Evolutionary conservation across 2,797 vertebrate genomes (phyloP).

Genomic region (Pachyuromys duprasi): DNA sequence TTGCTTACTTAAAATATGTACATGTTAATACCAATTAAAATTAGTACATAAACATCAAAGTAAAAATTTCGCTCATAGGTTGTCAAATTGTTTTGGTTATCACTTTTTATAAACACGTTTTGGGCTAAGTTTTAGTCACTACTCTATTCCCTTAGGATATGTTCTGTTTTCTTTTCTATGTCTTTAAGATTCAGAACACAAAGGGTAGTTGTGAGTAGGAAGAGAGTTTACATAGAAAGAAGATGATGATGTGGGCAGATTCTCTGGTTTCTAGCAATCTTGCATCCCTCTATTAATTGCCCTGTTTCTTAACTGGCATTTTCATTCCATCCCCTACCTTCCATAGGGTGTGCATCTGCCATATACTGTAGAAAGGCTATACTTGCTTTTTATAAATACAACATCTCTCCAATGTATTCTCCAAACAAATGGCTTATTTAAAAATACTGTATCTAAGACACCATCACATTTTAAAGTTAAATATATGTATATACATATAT

Average conservation of each 20-base stretch:
- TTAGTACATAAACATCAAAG: background rate
- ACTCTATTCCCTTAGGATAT: background rate
- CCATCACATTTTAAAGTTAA: background rate
- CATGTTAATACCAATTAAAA: background rate
- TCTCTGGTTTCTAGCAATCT: background rate
- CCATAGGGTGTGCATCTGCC: background rate
- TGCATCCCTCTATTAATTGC: background rate
- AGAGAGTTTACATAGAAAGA: too few species aligned
- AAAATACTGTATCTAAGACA: constrained; percentile 3
- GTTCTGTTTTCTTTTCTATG: background rate
- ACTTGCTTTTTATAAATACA: background rate
- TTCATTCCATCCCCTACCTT: background rate
- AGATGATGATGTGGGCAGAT: background rate
- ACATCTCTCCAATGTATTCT: background rate
- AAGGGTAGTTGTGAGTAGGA: too few species aligned
- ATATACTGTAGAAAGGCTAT: background rate
- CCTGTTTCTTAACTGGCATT: background rate
- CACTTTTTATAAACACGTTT: background rate
- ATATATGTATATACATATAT: background rate
- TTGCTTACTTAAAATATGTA: background rate
- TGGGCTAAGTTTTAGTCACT: background rate
- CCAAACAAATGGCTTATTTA: constrained; percentile 3
- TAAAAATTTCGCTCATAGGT: background rate
- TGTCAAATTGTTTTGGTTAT: background rate
- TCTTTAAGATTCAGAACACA: background rate